phyloP scores from a whole-genome alignment of 2,113 vertebrate species.

The Hoplias malabaricus region DNA sequence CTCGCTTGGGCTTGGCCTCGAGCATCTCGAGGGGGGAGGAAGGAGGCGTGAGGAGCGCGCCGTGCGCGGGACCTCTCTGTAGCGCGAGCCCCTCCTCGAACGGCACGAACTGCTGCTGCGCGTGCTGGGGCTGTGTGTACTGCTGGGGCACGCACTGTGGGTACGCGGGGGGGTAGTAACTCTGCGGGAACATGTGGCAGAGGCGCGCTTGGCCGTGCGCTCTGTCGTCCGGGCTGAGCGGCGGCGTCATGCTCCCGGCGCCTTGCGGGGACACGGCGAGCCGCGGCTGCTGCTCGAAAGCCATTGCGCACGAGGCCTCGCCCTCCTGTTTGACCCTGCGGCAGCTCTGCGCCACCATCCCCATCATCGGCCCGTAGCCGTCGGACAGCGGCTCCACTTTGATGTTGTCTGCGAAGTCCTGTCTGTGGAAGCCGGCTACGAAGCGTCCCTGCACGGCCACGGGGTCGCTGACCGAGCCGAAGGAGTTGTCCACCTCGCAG shows the following conservation, averaged over 20 bases:
- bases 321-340: conserved; percentile 89
- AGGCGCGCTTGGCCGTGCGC: conserved; percentile 74
- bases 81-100: conserved; percentile 82
- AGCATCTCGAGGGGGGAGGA: conserved; percentile 91
- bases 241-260: conserved; percentile 86
- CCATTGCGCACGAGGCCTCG: conserved; percentile 83
- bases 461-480: conserved; percentile 61
- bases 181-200: conserved; percentile 78
- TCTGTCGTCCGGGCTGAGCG: conserved; percentile 87
- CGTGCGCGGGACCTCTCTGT: conserved; percentile 73
- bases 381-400: conserved; percentile 86
- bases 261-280: conserved; percentile 83
- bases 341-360: conserved; percentile 82
- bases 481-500: conserved; percentile 73
- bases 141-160: conserved; percentile 52
- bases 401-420: conserved; percentile 75
- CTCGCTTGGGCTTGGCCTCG: conserved; percentile 90
- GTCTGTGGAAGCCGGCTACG: conserved; percentile 73
- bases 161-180: conserved; percentile 73
- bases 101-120: conserved; percentile 67
- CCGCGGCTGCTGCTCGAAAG: conserved; percentile 84
- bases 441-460: conserved; percentile 80
- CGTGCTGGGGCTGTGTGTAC: conserved; percentile 32
- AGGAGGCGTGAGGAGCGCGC: conserved; percentile 89
- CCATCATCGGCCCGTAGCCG: conserved; percentile 80